Evolutionary conservation across 37 sponge, comb jelly and placozoan species (phyloP).

Genomic region (Aphrocallistes beatrix): DNA sequence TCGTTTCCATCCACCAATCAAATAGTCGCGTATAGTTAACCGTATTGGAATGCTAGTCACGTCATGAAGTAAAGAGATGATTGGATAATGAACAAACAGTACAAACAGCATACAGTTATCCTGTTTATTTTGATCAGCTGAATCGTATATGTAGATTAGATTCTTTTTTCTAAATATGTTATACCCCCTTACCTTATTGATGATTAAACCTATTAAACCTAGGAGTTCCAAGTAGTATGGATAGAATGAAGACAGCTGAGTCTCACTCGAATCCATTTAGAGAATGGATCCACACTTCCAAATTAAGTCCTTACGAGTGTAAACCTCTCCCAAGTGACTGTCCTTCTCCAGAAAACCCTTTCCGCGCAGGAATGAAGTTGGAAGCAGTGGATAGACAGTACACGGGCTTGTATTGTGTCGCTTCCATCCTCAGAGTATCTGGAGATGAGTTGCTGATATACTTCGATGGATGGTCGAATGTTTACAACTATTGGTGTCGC

Average conservation of each 20-base stretch:
- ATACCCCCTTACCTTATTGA: too few relatives aligned
- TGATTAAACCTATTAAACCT: too few relatives aligned
- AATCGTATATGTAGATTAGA: too few relatives aligned
- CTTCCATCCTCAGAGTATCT: not conserved
- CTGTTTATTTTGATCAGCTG: too few relatives aligned
- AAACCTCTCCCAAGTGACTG: not conserved
- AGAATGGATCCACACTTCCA: not conserved
- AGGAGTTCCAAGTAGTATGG: too few relatives aligned
- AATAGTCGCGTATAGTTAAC: too few relatives aligned
- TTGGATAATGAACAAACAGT: too few relatives aligned
- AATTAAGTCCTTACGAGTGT: not conserved
- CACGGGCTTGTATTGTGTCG: constrained; percentile 15
- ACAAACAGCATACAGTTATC: too few relatives aligned
- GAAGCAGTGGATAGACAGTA: constrained; percentile 23
- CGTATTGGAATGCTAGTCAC: too few relatives aligned
- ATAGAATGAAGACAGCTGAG: not conserved
- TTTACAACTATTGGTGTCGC: constrained; percentile 24
- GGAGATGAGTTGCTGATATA: constrained; percentile 8
- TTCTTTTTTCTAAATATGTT: too few relatives aligned
- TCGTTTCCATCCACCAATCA: not conserved
- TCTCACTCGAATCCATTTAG: not conserved
- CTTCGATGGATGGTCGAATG: constrained; percentile 23
- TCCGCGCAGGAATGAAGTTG: constrained; percentile 21
- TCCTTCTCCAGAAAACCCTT: constrained; percentile 19
- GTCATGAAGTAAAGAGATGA: too few relatives aligned